A percentile compares a stretch with the other conserved stretches of the same genome.
These are phyloP conservation scores for Leucoma salicis DNA, from an alignment of 2,888 invertebrate genomes.

Conservation along the genomic window DNA sequence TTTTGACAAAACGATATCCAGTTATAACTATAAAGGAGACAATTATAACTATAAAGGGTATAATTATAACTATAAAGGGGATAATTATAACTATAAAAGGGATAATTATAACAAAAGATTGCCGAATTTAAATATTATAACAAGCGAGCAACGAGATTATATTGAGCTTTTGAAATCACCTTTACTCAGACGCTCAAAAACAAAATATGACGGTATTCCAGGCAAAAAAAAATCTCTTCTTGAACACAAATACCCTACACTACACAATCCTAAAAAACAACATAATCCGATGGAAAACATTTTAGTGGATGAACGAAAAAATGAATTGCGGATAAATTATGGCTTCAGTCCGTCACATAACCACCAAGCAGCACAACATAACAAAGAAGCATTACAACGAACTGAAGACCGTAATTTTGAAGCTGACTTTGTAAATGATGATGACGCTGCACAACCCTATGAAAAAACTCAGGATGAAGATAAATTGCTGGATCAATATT, in stretches of 20 bases:
- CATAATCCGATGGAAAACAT: constrained; percentile 4
- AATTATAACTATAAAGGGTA: not conserved
- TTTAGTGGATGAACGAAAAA: constrained; percentile 1
- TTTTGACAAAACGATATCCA: not conserved
- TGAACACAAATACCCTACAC: constrained; percentile 7
- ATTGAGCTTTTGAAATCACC: constrained; percentile 40
- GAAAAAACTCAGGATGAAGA: constrained; percentile 21
- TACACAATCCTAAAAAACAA: constrained; percentile 10
- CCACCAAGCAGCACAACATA: constrained; percentile 1
- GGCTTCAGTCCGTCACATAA: constrained; percentile 11
- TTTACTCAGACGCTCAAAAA: constrained; percentile 13
- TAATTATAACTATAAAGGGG: not conserved
- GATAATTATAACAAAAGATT: not conserved
- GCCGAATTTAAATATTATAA: not conserved
- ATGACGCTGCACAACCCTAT: constrained; percentile 2
- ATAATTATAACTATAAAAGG: not conserved
- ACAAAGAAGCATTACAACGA: constrained; percentile 7
- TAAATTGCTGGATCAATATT: constrained; percentile 25
- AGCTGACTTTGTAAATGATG: constrained; percentile 10
- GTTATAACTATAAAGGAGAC: not conserved
- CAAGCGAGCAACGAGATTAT: constrained; percentile 20
- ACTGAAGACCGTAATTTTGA: constrained; percentile 6
- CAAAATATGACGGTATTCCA: constrained; percentile 5
- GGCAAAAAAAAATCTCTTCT: not conserved
- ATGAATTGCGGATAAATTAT: constrained; percentile 8